Base-by-base conservation (phyloP, 2,797 vertebrate genomes). In the Babyrousa celebensis region DNA sequence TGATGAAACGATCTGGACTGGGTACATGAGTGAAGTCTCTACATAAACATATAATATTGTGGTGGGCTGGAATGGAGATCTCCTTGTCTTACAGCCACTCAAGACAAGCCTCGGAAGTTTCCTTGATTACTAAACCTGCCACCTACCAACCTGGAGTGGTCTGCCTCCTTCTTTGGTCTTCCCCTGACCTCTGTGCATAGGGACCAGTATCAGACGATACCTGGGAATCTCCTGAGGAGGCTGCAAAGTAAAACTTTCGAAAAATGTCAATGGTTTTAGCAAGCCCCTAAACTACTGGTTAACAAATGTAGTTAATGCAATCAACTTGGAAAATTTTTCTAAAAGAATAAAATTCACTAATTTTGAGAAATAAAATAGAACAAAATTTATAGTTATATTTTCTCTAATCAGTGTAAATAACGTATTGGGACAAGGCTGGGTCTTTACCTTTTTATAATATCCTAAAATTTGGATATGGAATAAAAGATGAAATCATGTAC, bases 381-480 rank as follows among this genome's bases (percentile, higher is more conserved):
- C 0, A 16, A 16, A 97, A 83, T 83, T 29, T 40, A 14, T 86
- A 95, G 85, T 93, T 98, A 12, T 3, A 93, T 96, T 96, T 94
- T 96, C 62, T 94, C 84, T 96, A 82, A 96, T 87, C 14, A 70
- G 70, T 89, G 58, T 71, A 96, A 97, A 82, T 68, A 12, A 58
- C 48, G 43, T 95, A 40, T 65, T 91, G 92, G 56, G 70, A 89
- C 9, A 80, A 78, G 85, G 36, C 18, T 97, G 65, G 91, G 32
- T n/a, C 86, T 95, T 96, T 91, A 91, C 21, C 40, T 78, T 94
- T 68, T 95, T 87, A 48, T 94, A 83, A 67, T 87, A 94, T 96
- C 3, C 0, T 68, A 94, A 40, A 92, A 1, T 2, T 92, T 85
- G 88, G 84, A 52, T 58, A 43, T 25, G 94, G 7, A 97, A 12